Conservation (phyloP, 2,888 invertebrate species). For the Athripsodes cinereus region DNA sequence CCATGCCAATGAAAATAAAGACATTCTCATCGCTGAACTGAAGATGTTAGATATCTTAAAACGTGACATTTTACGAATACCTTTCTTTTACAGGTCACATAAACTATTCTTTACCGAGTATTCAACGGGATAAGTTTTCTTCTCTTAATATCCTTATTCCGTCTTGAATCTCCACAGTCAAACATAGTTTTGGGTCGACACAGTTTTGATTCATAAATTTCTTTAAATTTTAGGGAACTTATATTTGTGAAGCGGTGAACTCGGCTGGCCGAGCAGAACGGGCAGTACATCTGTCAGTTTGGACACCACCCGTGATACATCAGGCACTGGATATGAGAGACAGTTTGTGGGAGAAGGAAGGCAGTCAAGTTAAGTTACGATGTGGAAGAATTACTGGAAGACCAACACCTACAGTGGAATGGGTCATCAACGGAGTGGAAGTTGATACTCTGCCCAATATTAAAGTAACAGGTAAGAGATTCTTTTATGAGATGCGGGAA, state of each 20-base stretch:
- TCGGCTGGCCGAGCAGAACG: constrained; percentile 47
- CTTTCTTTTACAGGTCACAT: no score
- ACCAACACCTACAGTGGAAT: constrained; percentile 70
- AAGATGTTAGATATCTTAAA: no score
- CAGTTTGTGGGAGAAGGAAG: constrained; percentile 33
- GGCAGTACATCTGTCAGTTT: constrained; percentile 47
- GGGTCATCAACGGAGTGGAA: constrained; percentile 80
- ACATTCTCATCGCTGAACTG: no score
- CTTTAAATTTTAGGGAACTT: constrained; percentile 59
- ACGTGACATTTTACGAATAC: no score
- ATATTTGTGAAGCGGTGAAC: constrained; percentile 70
- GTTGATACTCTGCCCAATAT: constrained; percentile 53
- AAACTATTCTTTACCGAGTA: no score
- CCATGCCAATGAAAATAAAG: no score
- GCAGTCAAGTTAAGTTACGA: constrained; percentile 36
- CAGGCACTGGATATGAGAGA: constrained; percentile 26
- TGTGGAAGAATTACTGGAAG: constrained; percentile 63
- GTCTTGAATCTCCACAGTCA: no score
- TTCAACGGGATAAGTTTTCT: no score
- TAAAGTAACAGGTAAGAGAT: constrained; percentile 31
- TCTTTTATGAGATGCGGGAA: no score
- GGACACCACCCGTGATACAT: constrained; percentile 44
- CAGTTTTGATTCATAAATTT: no score
- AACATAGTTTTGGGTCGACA: no score
- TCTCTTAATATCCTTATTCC: no score